phyloP scores from a whole-genome alignment of 2,797 vertebrate species.

The Lagodon rhomboides region DNA sequence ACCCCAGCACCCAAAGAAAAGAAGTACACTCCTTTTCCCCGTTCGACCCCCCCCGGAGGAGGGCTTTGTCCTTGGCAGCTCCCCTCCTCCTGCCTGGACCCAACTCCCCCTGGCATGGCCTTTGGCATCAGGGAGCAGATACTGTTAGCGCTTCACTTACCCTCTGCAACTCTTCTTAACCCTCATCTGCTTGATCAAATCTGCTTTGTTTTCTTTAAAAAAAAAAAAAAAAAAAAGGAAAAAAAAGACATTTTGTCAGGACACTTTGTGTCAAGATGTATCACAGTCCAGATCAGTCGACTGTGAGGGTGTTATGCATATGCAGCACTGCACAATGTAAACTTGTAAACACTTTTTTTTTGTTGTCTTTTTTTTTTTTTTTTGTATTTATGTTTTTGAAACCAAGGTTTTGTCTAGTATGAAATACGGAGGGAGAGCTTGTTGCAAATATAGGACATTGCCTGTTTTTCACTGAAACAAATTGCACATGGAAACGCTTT shows the following conservation, averaged over 20 bases:
- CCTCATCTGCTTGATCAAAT: slow-evolving; percentile 60
- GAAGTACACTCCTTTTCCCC: slow-evolving; percentile 1
- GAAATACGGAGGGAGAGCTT: slow-evolving; percentile 58
- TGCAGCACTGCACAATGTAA: slow-evolving; percentile 80
- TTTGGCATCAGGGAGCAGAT: slow-evolving; percentile 74
- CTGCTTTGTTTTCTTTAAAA: slow-evolving; percentile 53
- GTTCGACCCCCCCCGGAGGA: slow-evolving; percentile 49
- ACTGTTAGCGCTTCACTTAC: slow-evolving; percentile 56
- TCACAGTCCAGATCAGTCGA: slow-evolving; percentile 65
- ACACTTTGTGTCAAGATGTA: slow-evolving; percentile 52
- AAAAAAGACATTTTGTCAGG: slow-evolving; percentile 60
- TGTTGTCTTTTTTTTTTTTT: slow-evolving; percentile 44
- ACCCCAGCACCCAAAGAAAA: slow-evolving; percentile 58
- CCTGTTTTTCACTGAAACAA: slow-evolving; percentile 73
- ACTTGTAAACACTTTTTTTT: slow-evolving; percentile 69
- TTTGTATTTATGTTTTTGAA: slow-evolving; percentile 71
- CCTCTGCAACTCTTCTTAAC: slow-evolving; percentile 27
- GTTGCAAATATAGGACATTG: slow-evolving; percentile 71
- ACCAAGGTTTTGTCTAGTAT: slow-evolving; percentile 68
- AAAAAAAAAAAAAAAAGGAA: slow-evolving; percentile 12
- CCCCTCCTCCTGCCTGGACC: slow-evolving; percentile 69
- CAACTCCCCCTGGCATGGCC: slow-evolving; percentile 70
- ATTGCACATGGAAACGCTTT: slow-evolving; percentile 77
- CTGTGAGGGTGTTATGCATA: slow-evolving; percentile 75
- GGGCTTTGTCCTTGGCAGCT: slow-evolving; percentile 81